Conservation (phyloP, 2,797 vertebrate species). For the Eulemur albifrons region DNA sequence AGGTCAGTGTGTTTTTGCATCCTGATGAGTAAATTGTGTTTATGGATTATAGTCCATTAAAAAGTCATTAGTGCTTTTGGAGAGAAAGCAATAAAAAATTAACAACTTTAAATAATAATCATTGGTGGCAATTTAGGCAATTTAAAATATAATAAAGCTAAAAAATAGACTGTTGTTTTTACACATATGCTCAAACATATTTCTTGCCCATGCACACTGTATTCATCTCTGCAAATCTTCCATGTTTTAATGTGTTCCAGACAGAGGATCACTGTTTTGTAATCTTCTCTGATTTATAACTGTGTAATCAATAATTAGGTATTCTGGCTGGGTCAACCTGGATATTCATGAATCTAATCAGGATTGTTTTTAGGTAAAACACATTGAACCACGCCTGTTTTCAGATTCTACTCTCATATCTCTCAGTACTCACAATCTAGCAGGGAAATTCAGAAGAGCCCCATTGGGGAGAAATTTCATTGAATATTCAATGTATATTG, state of each 20-base stretch:
- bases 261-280: constrained; percentile 43
- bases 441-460: not conserved
- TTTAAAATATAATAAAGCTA: not conserved
- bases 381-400: not conserved
- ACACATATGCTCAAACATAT: not conserved
- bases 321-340: constrained; percentile 64
- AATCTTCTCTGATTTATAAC: constrained; percentile 69
- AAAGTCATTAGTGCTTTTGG: not conserved
- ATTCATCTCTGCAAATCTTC: not conserved
- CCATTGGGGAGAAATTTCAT: not conserved
- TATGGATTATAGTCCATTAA: not conserved
- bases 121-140: not conserved
- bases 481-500: not conserved
- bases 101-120: constrained; percentile 10
- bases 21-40: not conserved
- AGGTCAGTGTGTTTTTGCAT: not conserved
- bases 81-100: not conserved
- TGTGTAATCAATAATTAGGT: constrained; percentile 63
- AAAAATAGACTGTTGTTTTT: not conserved
- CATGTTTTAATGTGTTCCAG: not conserved
- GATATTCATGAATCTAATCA: constrained; percentile 45
- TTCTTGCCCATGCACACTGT: not conserved
- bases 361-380: constrained; percentile 52
- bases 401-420: not conserved
- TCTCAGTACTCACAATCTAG: constrained; percentile 30